Evolutionary conservation across 2,797 vertebrate species (phyloP).

Genomic region (Danio aesculapii): DNA sequence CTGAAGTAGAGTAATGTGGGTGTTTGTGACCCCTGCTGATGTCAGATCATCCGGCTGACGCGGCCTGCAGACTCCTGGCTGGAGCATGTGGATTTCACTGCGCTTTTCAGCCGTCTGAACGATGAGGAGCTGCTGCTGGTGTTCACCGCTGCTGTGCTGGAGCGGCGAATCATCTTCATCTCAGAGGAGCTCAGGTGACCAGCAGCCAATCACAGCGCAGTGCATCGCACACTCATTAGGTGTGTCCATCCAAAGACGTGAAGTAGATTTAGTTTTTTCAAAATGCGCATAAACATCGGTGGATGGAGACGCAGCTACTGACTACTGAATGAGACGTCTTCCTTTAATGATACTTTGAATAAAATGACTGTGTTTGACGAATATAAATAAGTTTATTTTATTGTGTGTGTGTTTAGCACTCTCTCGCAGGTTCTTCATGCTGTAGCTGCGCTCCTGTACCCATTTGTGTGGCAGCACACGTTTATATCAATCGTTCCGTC

Average conservation of each 20-base stretch:
- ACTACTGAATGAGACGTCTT: not conserved
- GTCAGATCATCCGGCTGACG: conserved; percentile 91
- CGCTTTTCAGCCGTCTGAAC: conserved; percentile 82
- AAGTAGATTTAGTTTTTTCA: too few species aligned
- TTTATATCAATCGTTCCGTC: conserved; percentile 93
- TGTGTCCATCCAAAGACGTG: too few species aligned
- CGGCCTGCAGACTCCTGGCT: conserved; percentile 91
- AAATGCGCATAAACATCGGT: too few species aligned
- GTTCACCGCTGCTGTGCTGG: conserved; percentile 85
- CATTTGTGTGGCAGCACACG: conserved; percentile 96
- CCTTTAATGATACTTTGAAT: not conserved
- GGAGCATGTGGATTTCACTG: conserved; percentile 90
- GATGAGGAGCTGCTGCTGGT: conserved; percentile 86
- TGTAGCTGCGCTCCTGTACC: conserved; percentile 91
- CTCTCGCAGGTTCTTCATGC: conserved; percentile 93
- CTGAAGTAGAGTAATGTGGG: too few species aligned
- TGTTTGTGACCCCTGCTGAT: too few species aligned
- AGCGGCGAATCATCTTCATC: conserved; percentile 90
- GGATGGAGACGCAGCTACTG: too few species aligned
- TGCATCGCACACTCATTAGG: too few species aligned
- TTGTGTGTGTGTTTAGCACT: conserved; percentile 74
- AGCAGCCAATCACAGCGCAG: conserved; percentile 12
- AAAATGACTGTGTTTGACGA: not conserved
- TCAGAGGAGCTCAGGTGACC: conserved; percentile 90
- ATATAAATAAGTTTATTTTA: too few species aligned